Evolutionary conservation across 2,797 vertebrate genomes (phyloP).

Genomic region (Melanotaenia boesemani): DNA sequence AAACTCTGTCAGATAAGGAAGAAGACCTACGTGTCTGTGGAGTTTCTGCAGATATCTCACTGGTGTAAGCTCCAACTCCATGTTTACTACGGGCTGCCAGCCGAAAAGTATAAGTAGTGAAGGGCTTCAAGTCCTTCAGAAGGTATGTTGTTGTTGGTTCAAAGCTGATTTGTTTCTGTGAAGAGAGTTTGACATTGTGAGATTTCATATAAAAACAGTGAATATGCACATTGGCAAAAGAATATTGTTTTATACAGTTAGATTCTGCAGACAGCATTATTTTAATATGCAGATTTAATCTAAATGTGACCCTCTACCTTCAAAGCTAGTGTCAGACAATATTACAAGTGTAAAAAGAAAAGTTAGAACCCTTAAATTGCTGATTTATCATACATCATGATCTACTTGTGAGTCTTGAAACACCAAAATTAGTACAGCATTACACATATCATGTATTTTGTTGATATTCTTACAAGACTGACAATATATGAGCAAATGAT

Average conservation of each 20-base stretch:
- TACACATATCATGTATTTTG: not conserved
- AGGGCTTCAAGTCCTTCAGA: conserved; percentile 95
- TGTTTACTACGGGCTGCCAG: conserved; percentile 95
- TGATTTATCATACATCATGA: not conserved
- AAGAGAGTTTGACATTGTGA: conserved; percentile 35
- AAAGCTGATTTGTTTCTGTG: conserved; percentile 92
- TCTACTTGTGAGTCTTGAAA: not conserved
- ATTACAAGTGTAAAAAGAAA: not conserved
- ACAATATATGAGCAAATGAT: not conserved
- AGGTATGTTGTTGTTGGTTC: conserved; percentile 93
- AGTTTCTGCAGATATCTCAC: conserved; percentile 96
- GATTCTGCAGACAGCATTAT: not conserved
- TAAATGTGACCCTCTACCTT: not conserved
- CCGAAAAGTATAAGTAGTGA: conserved; percentile 95
- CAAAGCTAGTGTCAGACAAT: not conserved
- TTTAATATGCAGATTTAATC: not conserved
- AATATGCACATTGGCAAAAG: not conserved
- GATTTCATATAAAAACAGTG: not conserved
- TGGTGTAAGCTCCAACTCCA: conserved; percentile 95
- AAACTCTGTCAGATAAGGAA: conserved; percentile 80
- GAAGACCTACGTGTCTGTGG: conserved; percentile 99
- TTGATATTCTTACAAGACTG: not conserved
- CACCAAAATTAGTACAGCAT: too few relatives aligned
- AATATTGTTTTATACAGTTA: not conserved
- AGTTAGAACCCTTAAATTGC: not conserved